Evolutionary conservation across 2,797 vertebrate species (phyloP).

Genomic region (Enteromius thamalakanensis): DNA sequence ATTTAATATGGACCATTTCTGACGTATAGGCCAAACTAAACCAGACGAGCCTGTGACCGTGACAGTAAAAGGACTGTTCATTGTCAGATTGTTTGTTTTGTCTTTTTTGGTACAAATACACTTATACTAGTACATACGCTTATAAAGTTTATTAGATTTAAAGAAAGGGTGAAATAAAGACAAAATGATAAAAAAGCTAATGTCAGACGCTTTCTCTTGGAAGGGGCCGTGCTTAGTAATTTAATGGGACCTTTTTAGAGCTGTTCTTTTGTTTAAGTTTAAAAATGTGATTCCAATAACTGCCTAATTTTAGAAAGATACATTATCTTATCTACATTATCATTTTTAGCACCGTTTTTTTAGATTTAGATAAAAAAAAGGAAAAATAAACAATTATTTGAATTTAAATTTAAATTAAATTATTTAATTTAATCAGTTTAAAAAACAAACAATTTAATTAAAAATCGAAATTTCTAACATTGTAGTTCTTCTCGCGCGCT

Average conservation of each 20-base stretch:
- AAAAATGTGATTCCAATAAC: neutral
- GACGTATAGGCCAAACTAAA: constrained; percentile 56
- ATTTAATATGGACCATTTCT: constrained; percentile 77
- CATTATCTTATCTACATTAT: no score
- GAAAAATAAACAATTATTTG: neutral
- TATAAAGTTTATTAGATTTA: constrained; percentile 85
- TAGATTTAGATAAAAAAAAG: no score
- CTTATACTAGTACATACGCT: constrained; percentile 84
- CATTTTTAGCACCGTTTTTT: neutral
- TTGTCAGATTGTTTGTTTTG: constrained; percentile 78
- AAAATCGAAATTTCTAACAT: neutral
- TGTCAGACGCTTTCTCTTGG: constrained; percentile 47
- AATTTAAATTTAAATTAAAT: neutral
- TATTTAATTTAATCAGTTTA: neutral
- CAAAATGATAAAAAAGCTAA: constrained; percentile 48
- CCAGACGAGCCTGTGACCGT: constrained; percentile 59
- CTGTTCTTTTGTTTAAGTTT: neutral
- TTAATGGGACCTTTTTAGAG: neutral
- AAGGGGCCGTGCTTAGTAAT: neutral
- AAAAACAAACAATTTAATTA: neutral
- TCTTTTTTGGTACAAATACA: constrained; percentile 86
- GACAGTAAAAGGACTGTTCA: constrained; percentile 71
- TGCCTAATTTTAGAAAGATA: neutral
- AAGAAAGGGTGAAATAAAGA: constrained; percentile 81
- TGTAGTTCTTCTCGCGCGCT: neutral